Evolutionary conservation across 2,113 vertebrate species (phyloP).

Genomic region (Corvus moneduloides): DNA sequence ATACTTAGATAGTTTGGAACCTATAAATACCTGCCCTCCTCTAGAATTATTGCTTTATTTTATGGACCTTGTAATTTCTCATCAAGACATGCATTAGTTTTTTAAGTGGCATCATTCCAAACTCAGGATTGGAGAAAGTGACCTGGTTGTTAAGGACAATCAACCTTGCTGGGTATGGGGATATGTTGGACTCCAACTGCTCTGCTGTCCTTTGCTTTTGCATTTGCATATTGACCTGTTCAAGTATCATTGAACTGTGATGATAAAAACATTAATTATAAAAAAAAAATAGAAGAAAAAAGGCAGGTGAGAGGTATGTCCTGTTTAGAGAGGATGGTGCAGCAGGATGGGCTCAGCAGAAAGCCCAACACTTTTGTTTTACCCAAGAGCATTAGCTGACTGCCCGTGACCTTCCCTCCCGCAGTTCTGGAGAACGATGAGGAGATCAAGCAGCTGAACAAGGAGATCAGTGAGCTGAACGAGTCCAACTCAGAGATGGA

Average conservation of each 20-base stretch:
- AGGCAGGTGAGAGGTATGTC: neutral
- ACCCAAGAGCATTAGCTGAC: neutral
- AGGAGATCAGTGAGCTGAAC: constrained; percentile 95
- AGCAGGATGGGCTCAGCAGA: neutral
- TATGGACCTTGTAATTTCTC: neutral
- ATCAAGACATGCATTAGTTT: neutral
- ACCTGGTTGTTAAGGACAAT: neutral
- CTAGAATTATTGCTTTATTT: neutral
- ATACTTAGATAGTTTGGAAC: neutral
- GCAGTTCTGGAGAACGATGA: constrained; percentile 95
- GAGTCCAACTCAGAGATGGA: constrained; percentile 99
- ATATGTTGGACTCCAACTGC: neutral
- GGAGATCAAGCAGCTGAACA: constrained; percentile 97
- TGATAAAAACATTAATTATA: neutral
- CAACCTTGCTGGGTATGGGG: neutral
- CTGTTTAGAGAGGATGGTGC: fast-evolving
- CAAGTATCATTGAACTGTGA: neutral
- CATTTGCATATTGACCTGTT: neutral
- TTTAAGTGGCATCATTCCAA: neutral
- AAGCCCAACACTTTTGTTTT: neutral
- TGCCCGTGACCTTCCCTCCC: neutral
- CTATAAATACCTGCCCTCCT: neutral
- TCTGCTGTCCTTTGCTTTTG: neutral
- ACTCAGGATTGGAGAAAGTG: neutral
- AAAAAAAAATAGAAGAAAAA: neutral